Evolutionary conservation across 2,797 vertebrate genomes (phyloP).

Genomic region (Paguma larvata): DNA sequence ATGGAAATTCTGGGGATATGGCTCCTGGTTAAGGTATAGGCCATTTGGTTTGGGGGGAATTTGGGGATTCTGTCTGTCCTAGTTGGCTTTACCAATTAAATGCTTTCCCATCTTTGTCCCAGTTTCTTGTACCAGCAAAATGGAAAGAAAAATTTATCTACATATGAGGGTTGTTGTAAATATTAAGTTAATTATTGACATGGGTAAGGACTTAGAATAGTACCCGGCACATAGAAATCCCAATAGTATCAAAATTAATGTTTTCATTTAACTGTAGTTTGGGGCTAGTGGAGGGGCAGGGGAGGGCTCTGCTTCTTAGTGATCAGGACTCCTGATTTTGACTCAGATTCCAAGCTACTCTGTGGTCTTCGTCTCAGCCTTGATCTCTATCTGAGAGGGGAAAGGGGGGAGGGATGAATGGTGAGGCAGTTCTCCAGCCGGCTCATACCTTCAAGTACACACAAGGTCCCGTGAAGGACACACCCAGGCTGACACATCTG

Average conservation of each 20-base stretch:
- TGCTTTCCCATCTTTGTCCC: background rate
- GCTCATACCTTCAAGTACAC: background rate
- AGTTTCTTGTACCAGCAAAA: slow-evolving; percentile 56
- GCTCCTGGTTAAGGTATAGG: background rate
- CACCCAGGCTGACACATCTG: slow-evolving; percentile 61
- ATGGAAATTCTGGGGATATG: background rate
- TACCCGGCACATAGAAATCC: background rate
- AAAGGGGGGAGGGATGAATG: background rate
- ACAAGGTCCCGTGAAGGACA: slow-evolving; percentile 2
- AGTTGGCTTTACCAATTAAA: slow-evolving; percentile 10
- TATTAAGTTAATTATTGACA: background rate
- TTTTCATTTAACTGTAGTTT: background rate
- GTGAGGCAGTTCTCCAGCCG: background rate
- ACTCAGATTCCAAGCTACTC: background rate
- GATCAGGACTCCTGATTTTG: background rate
- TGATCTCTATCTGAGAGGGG: background rate
- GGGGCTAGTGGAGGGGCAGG: background rate
- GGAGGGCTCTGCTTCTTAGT: background rate
- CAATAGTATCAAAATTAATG: background rate
- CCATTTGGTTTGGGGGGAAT: background rate
- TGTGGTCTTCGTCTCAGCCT: slow-evolving; percentile 28
- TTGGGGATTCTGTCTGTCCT: background rate
- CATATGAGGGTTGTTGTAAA: background rate
- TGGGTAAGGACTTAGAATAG: background rate
- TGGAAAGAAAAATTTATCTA: background rate